Evolutionary conservation across 2,797 vertebrate genomes (phyloP), one percentile per base, ranked within the genome.

Genomic region (Eutrigla gurnardus): DNA sequence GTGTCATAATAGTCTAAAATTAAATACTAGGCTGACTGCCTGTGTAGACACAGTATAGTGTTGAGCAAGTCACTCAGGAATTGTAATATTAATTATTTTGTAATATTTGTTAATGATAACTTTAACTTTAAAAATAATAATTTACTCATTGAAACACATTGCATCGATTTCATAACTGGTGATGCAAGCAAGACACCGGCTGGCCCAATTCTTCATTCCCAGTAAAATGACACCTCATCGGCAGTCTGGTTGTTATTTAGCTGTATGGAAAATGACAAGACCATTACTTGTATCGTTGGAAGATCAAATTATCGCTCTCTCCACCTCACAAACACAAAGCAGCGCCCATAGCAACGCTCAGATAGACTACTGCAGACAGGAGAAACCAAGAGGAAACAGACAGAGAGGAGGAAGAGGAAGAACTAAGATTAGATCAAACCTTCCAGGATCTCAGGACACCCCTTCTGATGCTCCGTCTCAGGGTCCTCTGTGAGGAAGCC

Each of bases 381-480:
- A 61, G 4, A 12, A 61, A 37, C 37, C 68, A 76, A 15, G 52
- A 55, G 35, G 39, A 77, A 57, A 54, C n/a, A 6, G 39, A 42
- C 33, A 39, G 73, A 12, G 49, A 59, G 37, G 65, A 79, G 43
- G 18, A 32, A 6, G 25, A 71, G 17, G 70, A 63, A n/a, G 52
- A 80, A 78, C 43, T 61, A 68, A 45, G 73, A 61, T 12, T 32
- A 77, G 63, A 54, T 86, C 85, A 81, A 86, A 91, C 88, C 86
- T 87, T 91, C 73, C 57, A 54, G 3, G 70, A 78, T 55, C 72
- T 88, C 72, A 45, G 58, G 36, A 50, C 69, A 6, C 40, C 63
- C 49, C 72, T 42, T 78, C 36, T 39, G 73, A 58, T 65, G 58
- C 13, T 52, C 2, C 3, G 35, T 33, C 40, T 77, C 54, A 45